phyloP scores from a whole-genome alignment of 2,888 invertebrate genomes.

The Notocelia uddmanniana region DNA sequence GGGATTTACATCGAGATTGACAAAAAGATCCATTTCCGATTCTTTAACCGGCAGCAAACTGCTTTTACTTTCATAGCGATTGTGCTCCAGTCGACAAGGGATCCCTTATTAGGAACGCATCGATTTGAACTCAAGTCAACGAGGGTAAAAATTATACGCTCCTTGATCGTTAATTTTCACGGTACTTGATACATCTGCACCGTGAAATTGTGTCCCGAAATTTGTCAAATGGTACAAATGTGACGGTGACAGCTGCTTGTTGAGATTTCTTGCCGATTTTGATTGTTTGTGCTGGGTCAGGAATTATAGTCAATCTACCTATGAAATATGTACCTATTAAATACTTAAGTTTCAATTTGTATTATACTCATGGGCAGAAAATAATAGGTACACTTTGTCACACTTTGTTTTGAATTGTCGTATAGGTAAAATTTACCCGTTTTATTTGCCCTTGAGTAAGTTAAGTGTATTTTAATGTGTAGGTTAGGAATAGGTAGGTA shows the following conservation, averaged over 20 bases:
- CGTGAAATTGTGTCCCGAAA: constrained; percentile 28
- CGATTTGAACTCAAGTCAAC: constrained; percentile 30
- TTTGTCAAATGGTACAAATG: constrained; percentile 36
- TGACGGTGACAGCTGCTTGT: constrained; percentile 28
- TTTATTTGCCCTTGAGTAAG: too few species aligned
- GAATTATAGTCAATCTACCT: not conserved
- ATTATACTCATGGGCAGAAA: too few species aligned
- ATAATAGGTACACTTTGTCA: too few species aligned
- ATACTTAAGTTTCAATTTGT: too few species aligned
- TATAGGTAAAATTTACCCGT: too few species aligned
- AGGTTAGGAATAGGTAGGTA: too few species aligned
- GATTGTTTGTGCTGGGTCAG: not conserved
- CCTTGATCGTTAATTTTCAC: constrained; percentile 20
- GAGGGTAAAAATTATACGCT: constrained; percentile 19
- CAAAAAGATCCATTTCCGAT: not conserved
- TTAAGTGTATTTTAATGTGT: too few species aligned
- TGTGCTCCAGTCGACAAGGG: constrained; percentile 10
- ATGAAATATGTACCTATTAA: too few species aligned
- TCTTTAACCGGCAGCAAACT: not conserved
- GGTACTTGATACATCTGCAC: constrained; percentile 20
- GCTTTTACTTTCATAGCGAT: constrained; percentile 16
- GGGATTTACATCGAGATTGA: not conserved
- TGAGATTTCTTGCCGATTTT: constrained; percentile 19
- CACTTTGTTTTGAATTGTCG: too few species aligned
- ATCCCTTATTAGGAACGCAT: constrained; percentile 1